Evolutionary conservation across 2,113 vertebrate species (phyloP), one percentile per base, ranked within the genome.

Genomic region (Taurulus bubalis): DNA sequence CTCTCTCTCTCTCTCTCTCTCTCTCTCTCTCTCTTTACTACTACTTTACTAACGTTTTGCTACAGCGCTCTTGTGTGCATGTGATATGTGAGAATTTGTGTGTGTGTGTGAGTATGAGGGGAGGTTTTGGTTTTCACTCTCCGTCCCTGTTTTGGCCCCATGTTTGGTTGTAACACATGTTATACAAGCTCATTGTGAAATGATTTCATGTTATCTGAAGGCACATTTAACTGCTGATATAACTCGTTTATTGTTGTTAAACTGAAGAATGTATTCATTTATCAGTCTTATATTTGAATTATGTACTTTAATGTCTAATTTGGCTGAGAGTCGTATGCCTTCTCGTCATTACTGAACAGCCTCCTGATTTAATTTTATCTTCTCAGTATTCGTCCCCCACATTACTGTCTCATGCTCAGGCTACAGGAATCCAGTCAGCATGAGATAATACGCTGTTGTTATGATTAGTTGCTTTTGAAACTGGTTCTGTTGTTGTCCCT

Each of bases 71-170:
- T 28, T 64, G 59, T 51, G 55, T 60, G 26, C 53, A 67, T 45
- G 15, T 85, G 80, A 84, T 60, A 5, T 59, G 56, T 24, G 14
- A 18, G 14, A 3, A 14, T 28, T 1, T 26, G 24, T 77, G 78
- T 66, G 12, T n/a, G n/a, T 26, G 53, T 5, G 53, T 11, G 53
- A 11, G 10, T 76, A 75, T 62, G 11, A 45, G 32, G 45, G 40
- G 24, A 2, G 18, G 32, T 74, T 84, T 86, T 84, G 58, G 26
- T 91, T 90, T 89, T 69, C 81, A 76, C 87, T 85, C 79, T 85
- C 70, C 3, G 24, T 60, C 49, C 49, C 20, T 47, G 51, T n/a
- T 82, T 77, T n/a, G 51, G 42, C 32, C 15, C 62, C 7, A 49
- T 38, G 36, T 40, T 71, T 77, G 40, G 60, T 53, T 45, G 30